A percentile compares a stretch with the other conserved stretches of the same genome.
Evolutionary conservation across 1,140 invertebrate species (phyloP).

Genomic region (Chironomus tepperi): DNA sequence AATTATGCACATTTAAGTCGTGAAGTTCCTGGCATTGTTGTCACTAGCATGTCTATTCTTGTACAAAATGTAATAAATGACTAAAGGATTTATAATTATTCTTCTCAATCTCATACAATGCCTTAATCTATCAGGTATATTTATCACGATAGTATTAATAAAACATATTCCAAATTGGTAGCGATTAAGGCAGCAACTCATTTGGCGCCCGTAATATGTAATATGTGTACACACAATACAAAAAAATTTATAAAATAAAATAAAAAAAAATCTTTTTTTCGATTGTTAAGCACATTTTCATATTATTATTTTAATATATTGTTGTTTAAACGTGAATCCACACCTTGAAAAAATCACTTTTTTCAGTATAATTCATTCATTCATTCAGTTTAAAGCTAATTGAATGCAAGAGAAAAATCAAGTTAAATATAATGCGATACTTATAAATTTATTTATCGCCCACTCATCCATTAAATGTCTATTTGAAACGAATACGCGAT

Average conservation of each 20-base stretch:
- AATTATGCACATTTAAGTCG: too few species aligned
- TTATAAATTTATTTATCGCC: constrained; percentile 19
- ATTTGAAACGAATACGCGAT: constrained; percentile 4
- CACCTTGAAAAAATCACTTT: background rate
- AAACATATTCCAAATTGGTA: background rate
- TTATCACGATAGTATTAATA: constrained; percentile 7
- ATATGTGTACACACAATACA: too few species aligned
- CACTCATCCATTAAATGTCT: constrained; percentile 17
- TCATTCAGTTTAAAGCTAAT: background rate
- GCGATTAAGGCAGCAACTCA: background rate
- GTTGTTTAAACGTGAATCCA: constrained; percentile 12
- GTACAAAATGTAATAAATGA: background rate
- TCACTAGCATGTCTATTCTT: too few species aligned
- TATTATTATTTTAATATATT: constrained; percentile 10
- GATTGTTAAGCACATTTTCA: background rate
- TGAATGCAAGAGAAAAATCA: background rate
- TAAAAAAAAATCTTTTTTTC: background rate
- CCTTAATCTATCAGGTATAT: background rate
- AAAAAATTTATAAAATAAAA: too few species aligned
- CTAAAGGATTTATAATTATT: constrained; percentile 9
- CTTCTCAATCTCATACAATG: too few species aligned
- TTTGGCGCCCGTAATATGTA: constrained; percentile 6
- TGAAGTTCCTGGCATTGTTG: too few species aligned
- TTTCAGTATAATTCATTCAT: background rate
- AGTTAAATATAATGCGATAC: background rate